Percentiles rank a stretch among this genome's conserved stretches.
phyloP scores from a whole-genome alignment of 2,113 vertebrate genomes.

The Toxotes jaculatrix region DNA sequence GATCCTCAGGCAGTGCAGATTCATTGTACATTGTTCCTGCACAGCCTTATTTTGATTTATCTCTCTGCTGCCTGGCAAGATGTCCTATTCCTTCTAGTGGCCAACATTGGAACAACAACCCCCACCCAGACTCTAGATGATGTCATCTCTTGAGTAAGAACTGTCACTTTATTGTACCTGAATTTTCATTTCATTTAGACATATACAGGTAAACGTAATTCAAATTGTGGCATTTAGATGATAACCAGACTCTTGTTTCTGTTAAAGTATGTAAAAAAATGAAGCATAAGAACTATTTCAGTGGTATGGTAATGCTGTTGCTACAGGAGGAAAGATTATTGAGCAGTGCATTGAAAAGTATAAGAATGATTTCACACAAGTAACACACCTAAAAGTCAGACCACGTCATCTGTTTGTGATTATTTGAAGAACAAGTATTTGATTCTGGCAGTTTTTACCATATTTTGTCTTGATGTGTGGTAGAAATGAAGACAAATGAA shows the following conservation, averaged over 20 bases:
- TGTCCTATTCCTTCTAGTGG: constrained; percentile 43
- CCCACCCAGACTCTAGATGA: constrained; percentile 32
- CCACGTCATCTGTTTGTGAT: not conserved
- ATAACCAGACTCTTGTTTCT: not conserved
- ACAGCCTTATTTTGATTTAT: constrained; percentile 3
- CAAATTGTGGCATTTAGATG: not conserved
- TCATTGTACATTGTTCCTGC: constrained; percentile 26
- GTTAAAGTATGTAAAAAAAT: not conserved
- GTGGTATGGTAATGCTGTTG: not conserved
- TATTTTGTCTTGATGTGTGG: not conserved
- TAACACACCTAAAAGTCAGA: not conserved
- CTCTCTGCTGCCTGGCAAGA: not conserved
- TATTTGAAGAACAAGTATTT: constrained; percentile 18
- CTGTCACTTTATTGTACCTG: constrained; percentile 43
- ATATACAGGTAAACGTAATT: not conserved
- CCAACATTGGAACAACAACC: constrained; percentile 24
- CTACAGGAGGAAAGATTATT: constrained; percentile 16
- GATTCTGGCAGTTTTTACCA: constrained; percentile 9
- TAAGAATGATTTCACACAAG: constrained; percentile 10
- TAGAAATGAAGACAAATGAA: constrained; percentile 18
- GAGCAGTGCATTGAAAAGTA: constrained; percentile 5
- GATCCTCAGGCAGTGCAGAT: constrained; percentile 1
- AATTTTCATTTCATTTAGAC: constrained; percentile 1
- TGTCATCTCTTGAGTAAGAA: constrained; percentile 32
- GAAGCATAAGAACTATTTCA: constrained; percentile 9